Conservation (phyloP, 92 coral and sea anemone genomes). For the Heteractis magnifica region DNA sequence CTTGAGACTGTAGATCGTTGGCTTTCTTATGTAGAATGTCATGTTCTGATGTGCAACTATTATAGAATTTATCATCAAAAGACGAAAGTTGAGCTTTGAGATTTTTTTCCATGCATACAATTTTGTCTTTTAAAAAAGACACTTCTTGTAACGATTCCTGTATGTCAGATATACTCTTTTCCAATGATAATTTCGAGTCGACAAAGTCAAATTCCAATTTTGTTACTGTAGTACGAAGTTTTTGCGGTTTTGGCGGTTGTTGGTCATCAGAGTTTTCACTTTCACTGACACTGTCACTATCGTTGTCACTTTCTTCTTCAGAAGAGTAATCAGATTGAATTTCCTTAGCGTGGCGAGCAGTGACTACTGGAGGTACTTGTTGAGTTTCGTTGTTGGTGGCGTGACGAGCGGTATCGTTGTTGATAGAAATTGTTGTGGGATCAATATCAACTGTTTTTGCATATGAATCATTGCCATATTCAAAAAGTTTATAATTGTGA, state of each 20-base stretch:
- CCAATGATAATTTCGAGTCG: neutral
- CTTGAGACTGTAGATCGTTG: too few species aligned
- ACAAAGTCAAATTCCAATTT: neutral
- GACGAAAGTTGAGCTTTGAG: too few species aligned
- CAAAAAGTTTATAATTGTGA: neutral
- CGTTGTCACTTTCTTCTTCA: neutral
- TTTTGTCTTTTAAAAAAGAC: neutral
- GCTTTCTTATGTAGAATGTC: too few species aligned
- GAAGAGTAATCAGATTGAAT: neutral
- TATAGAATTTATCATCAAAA: too few species aligned
- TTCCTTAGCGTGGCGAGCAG: neutral
- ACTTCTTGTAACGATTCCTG: neutral
- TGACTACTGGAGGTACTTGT: neutral
- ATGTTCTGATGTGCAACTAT: too few species aligned
- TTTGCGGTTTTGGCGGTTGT: too few species aligned
- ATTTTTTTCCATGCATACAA: too few species aligned
- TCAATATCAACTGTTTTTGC: neutral
- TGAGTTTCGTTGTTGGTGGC: neutral
- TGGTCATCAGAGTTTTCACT: too few species aligned
- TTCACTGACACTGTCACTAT: neutral
- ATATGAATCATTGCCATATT: neutral
- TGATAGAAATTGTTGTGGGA: neutral
- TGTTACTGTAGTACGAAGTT: neutral
- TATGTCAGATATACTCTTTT: neutral
- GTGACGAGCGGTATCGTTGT: neutral